Evolutionary conservation across 2,113 vertebrate species (phyloP).

Genomic region (Pterocles orientalis): DNA sequence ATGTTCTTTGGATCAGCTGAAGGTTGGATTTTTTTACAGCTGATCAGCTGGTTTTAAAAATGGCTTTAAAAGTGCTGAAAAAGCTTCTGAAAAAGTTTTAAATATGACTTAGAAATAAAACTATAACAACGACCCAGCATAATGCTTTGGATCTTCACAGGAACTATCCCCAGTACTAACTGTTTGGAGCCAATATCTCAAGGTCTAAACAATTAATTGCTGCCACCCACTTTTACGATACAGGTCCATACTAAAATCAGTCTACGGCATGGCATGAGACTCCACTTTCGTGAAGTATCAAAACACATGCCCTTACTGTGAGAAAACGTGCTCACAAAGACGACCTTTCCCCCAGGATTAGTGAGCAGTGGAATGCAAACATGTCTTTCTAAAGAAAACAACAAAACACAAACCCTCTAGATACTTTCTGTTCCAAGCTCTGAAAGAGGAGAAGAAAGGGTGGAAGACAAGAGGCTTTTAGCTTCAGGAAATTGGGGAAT

Average conservation of each 20-base stretch:
- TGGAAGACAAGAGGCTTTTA: background rate
- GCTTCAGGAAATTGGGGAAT: conserved; percentile 4
- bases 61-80: background rate
- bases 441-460: conserved; percentile 32
- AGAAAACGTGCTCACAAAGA: background rate
- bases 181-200: background rate
- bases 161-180: background rate
- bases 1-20: background rate
- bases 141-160: background rate
- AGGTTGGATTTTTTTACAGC: background rate
- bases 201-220: background rate
- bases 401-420: conserved; percentile 30
- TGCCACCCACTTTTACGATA: background rate
- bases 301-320: background rate
- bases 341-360: conserved; percentile 12
- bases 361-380: conserved; percentile 41
- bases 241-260: background rate
- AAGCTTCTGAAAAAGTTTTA: background rate
- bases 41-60: background rate
- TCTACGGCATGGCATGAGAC: background rate
- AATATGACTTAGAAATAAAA: background rate
- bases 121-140: background rate
- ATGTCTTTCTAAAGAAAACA: conserved; percentile 13
- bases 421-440: conserved; percentile 6
- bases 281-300: conserved; percentile 2